Evolutionary conservation across 2,888 invertebrate genomes (phyloP).

Genomic region (Caradrina kadenii): DNA sequence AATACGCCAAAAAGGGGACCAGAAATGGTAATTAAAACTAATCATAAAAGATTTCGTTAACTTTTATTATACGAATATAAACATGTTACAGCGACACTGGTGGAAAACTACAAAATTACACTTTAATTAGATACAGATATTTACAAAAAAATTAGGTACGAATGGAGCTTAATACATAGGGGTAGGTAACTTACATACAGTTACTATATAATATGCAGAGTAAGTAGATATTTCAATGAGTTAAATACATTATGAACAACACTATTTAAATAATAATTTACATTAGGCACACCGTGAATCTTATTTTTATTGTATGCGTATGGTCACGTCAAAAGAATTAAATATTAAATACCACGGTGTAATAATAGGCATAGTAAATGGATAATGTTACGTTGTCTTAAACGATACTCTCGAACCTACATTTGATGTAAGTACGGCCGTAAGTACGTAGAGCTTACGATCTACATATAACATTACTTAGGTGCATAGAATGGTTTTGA

Average conservation of each 20-base stretch:
- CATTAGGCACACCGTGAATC: slow-evolving; percentile 67
- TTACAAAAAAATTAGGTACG: slow-evolving; percentile 73
- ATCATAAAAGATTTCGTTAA: slow-evolving; percentile 72
- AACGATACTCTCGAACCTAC: slow-evolving; percentile 40
- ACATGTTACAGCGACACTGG: slow-evolving; percentile 85
- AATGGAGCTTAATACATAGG: slow-evolving; percentile 63
- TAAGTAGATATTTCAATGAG: slow-evolving; percentile 33
- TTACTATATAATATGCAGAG: slow-evolving; percentile 41
- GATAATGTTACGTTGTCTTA: slow-evolving; percentile 33
- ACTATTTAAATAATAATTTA: slow-evolving; percentile 56
- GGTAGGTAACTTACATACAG: slow-evolving; percentile 67
- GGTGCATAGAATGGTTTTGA: slow-evolving; percentile 28
- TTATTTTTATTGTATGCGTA: slow-evolving; percentile 53
- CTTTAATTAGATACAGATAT: slow-evolving; percentile 78
- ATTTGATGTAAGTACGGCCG: slow-evolving; percentile 55
- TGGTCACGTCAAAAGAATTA: slow-evolving; percentile 61
- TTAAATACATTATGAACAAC: slow-evolving; percentile 52
- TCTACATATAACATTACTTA: slow-evolving; percentile 52
- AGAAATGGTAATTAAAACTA: slow-evolving; percentile 54
- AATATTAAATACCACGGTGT: slow-evolving; percentile 47
- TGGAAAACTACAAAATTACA: slow-evolving; percentile 86
- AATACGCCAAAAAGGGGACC: neutral
- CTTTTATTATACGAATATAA: slow-evolving; percentile 87
- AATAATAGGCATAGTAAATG: slow-evolving; percentile 15
- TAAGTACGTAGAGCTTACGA: slow-evolving; percentile 52